A percentile compares a stretch with the other conserved stretches of the same genome.
phyloP scores from a whole-genome alignment of 2,113 vertebrate genomes.

The Porphyrio hochstetteri region DNA sequence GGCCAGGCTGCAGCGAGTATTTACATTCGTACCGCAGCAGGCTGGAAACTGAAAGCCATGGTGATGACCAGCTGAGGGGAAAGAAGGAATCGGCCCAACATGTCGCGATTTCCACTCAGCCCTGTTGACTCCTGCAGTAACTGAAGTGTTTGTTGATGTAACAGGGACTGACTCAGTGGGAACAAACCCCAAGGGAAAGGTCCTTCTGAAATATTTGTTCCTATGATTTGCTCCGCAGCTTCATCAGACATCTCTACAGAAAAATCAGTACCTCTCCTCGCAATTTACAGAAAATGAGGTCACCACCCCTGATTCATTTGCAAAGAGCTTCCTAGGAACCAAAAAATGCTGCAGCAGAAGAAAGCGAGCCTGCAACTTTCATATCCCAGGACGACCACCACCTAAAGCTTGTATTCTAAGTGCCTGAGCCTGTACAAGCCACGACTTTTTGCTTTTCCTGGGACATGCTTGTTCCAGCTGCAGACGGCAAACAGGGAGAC shows the following conservation, averaged over 20 bases:
- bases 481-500: fast-evolving
- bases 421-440: not conserved
- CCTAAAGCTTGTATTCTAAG: not conserved
- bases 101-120: not conserved
- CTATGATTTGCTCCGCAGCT: conserved; percentile 35
- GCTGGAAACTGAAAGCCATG: not conserved
- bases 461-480: not conserved
- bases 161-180: conserved; percentile 54
- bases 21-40: not conserved
- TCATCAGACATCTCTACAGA: conserved; percentile 36
- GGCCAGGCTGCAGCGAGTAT: not conserved
- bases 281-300: conserved; percentile 37
- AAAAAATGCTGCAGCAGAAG: not conserved
- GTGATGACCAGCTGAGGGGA: not conserved
- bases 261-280: not conserved
- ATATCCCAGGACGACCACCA: not conserved
- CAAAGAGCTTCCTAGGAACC: not conserved
- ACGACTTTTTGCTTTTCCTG: not conserved
- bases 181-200: conserved; percentile 31
- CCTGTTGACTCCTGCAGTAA: not conserved
- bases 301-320: not conserved
- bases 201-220: conserved; percentile 48
- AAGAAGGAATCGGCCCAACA: not conserved
- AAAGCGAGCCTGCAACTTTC: not conserved
- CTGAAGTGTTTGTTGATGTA: conserved; percentile 25